Evolutionary conservation across 2,888 invertebrate species (phyloP).

Genomic region (Hoplodrina blanda): DNA sequence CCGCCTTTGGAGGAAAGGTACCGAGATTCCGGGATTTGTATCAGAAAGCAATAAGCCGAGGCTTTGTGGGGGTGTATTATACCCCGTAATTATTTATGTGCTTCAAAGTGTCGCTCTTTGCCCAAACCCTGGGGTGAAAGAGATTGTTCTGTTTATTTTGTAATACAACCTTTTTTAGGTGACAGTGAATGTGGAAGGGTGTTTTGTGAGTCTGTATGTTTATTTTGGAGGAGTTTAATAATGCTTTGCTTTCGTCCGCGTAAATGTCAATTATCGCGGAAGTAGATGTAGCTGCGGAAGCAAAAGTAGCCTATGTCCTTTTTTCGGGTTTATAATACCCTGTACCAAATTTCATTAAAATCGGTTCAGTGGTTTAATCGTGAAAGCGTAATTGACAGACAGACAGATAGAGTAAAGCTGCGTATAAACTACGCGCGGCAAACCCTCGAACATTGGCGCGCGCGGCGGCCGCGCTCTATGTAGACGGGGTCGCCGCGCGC

Average conservation of each 20-base stretch:
- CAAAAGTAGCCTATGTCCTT: too few relatives aligned
- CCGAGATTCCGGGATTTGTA: slow-evolving; percentile 54
- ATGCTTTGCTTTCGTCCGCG: not conserved
- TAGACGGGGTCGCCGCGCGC: too few relatives aligned
- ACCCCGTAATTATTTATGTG: slow-evolving; percentile 56
- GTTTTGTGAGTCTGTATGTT: not conserved
- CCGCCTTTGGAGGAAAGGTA: slow-evolving; percentile 42
- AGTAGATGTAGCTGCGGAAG: too few relatives aligned
- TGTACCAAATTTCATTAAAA: too few relatives aligned
- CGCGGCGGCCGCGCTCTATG: too few relatives aligned
- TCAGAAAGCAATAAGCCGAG: slow-evolving; percentile 51
- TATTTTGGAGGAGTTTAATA: not conserved
- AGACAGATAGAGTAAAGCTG: too few relatives aligned
- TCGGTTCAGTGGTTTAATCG: too few relatives aligned
- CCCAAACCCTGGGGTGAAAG: slow-evolving; percentile 15
- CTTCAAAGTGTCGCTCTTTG: slow-evolving; percentile 35
- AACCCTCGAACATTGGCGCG: too few relatives aligned
- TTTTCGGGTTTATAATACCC: too few relatives aligned
- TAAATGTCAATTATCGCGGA: too few relatives aligned
- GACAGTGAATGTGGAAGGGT: not conserved
- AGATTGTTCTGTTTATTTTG: slow-evolving; percentile 33
- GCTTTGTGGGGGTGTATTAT: slow-evolving; percentile 35
- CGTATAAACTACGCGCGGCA: too few relatives aligned
- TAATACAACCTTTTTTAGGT: slow-evolving; percentile 19
- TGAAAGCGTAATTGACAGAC: too few relatives aligned